These are phyloP conservation scores for Leptinotarsa juncta DNA, from an alignment of 2,888 invertebrate species.

Conservation along the genomic window DNA sequence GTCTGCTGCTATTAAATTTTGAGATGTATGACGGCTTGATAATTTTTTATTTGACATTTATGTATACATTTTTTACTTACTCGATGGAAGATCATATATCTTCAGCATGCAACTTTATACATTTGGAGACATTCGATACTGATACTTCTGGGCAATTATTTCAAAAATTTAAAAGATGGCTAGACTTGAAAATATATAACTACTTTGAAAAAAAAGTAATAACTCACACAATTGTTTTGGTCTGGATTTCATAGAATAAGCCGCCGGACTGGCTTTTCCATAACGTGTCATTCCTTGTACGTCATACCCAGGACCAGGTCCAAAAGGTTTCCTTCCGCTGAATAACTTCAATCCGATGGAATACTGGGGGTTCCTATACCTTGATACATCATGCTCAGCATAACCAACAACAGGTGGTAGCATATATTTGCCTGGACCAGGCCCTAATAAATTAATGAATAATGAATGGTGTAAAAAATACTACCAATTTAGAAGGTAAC, in stretches of 20 bases:
- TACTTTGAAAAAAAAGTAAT: background rate
- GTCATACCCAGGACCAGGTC: slow-evolving; percentile 67
- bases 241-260: slow-evolving; percentile 64
- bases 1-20: too few species aligned
- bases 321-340: slow-evolving; percentile 47
- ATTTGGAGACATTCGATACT: too few species aligned
- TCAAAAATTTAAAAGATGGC: too few species aligned
- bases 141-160: too few species aligned
- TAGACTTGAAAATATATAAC: background rate
- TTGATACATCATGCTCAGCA: slow-evolving; percentile 72
- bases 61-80: too few species aligned
- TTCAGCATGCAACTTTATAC: too few species aligned
- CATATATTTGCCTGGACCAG: slow-evolving; percentile 75
- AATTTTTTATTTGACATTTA: too few species aligned
- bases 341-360: slow-evolving; percentile 69
- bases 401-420: slow-evolving; percentile 74
- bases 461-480: too few species aligned
- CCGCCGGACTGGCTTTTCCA: slow-evolving; percentile 68
- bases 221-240: slow-evolving; percentile 51
- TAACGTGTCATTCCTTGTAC: slow-evolving; percentile 67
- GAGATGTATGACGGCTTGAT: too few species aligned
- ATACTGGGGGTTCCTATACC: slow-evolving; percentile 73
- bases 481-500: too few species aligned
- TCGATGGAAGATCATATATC: too few species aligned
- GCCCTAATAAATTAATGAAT: slow-evolving; percentile 65